Conservation (phyloP, 1,140 invertebrate genomes). For the Sarcophaga bullata region DNA sequence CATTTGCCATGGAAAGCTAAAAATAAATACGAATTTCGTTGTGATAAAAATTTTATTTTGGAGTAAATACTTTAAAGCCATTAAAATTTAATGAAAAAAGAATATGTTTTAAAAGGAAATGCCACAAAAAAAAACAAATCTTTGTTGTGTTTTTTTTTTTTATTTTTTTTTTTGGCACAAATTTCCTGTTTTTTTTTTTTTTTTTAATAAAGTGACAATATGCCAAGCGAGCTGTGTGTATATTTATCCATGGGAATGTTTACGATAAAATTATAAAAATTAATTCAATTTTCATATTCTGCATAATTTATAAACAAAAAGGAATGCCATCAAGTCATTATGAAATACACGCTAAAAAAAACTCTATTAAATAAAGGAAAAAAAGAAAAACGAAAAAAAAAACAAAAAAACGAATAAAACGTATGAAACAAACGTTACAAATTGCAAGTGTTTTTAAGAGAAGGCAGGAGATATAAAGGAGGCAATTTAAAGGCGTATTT, state of each 20-base stretch:
- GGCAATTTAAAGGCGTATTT: neutral
- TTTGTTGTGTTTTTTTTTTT: neutral
- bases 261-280: conserved; percentile 22
- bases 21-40: no score
- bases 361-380: no score
- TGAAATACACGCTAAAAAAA: neutral
- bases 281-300: conserved; percentile 38
- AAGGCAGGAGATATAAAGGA: neutral
- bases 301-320: conserved; percentile 38
- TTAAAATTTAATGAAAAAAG: no score
- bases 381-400: neutral
- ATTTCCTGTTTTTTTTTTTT: neutral
- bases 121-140: no score
- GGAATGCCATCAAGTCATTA: conserved; percentile 28
- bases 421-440: no score
- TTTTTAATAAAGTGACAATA: neutral
- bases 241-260: neutral
- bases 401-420: neutral
- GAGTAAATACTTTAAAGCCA: no score
- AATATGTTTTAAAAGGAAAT: no score
- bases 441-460: no score
- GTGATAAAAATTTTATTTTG: no score
- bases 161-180: neutral
- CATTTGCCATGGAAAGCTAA: no score
- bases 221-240: neutral